Conservation (phyloP, 2,797 vertebrate species). For the Artibeus lituratus region DNA sequence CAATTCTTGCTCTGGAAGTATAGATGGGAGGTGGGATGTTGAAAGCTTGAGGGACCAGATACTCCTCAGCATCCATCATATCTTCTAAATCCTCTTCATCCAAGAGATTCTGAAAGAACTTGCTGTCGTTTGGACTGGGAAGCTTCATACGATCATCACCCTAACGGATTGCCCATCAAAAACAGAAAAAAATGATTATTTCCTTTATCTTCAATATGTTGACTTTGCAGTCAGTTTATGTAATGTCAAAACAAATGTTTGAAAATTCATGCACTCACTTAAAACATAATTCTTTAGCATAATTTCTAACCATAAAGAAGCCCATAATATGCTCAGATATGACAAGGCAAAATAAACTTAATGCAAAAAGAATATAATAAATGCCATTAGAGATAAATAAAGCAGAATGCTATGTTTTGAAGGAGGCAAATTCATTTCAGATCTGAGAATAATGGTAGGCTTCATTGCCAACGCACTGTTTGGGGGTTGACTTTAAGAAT, state of each 20-base stretch:
- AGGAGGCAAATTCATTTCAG: neutral
- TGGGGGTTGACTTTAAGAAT: neutral
- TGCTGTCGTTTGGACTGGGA: conserved; percentile 96
- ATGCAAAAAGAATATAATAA: neutral
- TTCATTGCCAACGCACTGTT: neutral
- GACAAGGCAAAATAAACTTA: neutral
- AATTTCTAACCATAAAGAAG: neutral
- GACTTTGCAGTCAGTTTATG: neutral
- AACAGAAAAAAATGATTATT: conserved; percentile 31
- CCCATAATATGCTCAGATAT: neutral
- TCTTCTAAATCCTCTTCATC: conserved; percentile 96
- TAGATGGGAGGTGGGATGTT: conserved; percentile 89
- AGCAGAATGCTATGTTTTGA: neutral
- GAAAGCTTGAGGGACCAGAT: conserved; percentile 93
- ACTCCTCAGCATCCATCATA: conserved; percentile 98
- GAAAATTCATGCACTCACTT: neutral
- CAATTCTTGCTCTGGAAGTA: conserved; percentile 88
- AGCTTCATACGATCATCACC: conserved; percentile 98
- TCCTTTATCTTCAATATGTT: neutral
- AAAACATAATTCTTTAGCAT: neutral
- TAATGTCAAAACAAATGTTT: neutral
- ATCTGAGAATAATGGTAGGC: neutral
- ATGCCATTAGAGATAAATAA: neutral
- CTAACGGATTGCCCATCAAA: conserved; percentile 77
- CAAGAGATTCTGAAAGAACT: conserved; percentile 97